Conservation (phyloP, 2,888 invertebrate species). For the Germaria angustata region DNA sequence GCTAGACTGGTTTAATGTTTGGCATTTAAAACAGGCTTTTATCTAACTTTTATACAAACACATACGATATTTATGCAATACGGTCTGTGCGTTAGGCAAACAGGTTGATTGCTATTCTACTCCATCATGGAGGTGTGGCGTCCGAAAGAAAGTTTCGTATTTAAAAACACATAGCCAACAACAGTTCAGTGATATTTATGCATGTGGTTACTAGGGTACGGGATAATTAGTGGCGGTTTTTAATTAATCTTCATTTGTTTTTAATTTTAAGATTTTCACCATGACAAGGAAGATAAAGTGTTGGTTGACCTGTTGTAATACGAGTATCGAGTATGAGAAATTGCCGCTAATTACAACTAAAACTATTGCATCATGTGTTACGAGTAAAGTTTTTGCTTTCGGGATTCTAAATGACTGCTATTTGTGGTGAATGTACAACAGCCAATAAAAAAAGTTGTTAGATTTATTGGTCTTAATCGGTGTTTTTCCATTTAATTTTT, state of each 20-base stretch:
- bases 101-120: slow-evolving; percentile 28
- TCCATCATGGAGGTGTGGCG: slow-evolving; percentile 42
- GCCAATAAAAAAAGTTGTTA: background rate
- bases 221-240: slow-evolving; percentile 41
- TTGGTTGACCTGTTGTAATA: slow-evolving; percentile 28
- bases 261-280: slow-evolving; percentile 34
- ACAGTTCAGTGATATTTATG: background rate
- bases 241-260: slow-evolving; percentile 60
- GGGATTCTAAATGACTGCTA: slow-evolving; percentile 19
- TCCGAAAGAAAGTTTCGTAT: background rate
- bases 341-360: slow-evolving; percentile 33
- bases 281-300: slow-evolving; percentile 9
- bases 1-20: slow-evolving; percentile 37
- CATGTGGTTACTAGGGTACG: slow-evolving; percentile 20
- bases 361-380: slow-evolving; percentile 33
- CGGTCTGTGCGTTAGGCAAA: slow-evolving; percentile 7
- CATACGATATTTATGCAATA: background rate
- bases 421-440: slow-evolving; percentile 5
- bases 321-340: slow-evolving; percentile 23
- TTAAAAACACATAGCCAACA: background rate
- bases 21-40: slow-evolving; percentile 27
- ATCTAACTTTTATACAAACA: background rate
- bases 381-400: background rate
- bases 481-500: slow-evolving; percentile 10
- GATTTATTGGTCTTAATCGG: slow-evolving; percentile 26